Conservation (phyloP, 1,140 invertebrate genomes). For the Ceratosolen solmsi region DNA sequence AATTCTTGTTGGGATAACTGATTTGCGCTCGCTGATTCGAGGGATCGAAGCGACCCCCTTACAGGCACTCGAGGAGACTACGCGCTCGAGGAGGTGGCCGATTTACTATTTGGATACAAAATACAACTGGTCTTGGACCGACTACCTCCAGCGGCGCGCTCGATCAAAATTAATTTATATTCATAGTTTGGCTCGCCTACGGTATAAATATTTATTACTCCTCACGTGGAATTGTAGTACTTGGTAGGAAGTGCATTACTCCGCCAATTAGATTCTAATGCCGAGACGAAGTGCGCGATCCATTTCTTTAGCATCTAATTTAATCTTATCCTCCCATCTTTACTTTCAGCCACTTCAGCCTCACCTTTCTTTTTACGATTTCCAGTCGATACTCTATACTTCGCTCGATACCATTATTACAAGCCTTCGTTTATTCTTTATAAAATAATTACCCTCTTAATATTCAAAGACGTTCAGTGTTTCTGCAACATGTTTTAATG, state of each 20-base stretch:
- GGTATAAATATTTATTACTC: neutral
- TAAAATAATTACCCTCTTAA: too few species aligned
- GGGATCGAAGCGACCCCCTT: neutral
- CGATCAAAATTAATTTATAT: constrained; percentile 4
- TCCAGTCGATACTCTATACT: too few species aligned
- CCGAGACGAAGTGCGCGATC: neutral
- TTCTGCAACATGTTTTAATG: too few species aligned
- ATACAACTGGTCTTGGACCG: neutral
- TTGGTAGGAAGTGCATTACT: neutral
- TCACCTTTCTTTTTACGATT: neutral
- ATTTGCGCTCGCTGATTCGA: constrained; percentile 39
- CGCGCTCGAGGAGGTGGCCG: too few species aligned
- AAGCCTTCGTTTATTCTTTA: too few species aligned
- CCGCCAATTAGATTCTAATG: neutral
- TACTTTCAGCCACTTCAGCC: neutral
- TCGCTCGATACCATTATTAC: too few species aligned
- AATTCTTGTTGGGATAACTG: constrained; percentile 40
- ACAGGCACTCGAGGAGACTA: neutral
- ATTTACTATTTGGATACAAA: neutral
- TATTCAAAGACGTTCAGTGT: too few species aligned
- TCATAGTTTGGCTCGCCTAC: neutral
- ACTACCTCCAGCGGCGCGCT: neutral
- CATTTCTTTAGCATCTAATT: neutral
- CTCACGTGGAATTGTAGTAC: neutral
- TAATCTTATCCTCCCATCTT: neutral